Evolutionary conservation across 2,797 vertebrate genomes (phyloP).

Genomic region (Aldrovandia affinis): DNA sequence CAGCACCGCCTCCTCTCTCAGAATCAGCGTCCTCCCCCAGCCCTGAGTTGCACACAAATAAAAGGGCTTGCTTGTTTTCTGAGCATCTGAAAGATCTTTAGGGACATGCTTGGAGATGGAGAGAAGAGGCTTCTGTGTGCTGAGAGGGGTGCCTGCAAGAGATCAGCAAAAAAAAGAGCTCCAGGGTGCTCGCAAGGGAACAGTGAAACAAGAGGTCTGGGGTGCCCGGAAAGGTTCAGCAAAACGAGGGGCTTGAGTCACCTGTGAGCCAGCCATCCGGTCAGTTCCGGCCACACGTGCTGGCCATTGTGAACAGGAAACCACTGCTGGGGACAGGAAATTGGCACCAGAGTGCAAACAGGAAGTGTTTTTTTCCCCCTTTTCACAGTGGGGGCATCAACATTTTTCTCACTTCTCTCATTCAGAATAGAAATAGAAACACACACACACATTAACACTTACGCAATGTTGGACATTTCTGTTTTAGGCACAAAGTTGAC

Average conservation of each 20-base stretch:
- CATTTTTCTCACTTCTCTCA: slow-evolving; percentile 1
- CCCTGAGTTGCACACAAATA: slow-evolving; percentile 52
- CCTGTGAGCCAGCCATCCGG: slow-evolving; percentile 45
- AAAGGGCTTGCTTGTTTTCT: slow-evolving; percentile 37
- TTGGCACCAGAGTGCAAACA: slow-evolving; percentile 58
- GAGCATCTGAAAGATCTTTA: slow-evolving; percentile 19
- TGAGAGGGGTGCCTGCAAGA: neutral
- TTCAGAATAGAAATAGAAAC: neutral
- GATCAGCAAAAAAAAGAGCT: too few species aligned
- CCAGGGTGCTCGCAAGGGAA: too few species aligned
- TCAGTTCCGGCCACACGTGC: slow-evolving; percentile 34
- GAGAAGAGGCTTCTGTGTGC: neutral
- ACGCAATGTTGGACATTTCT: neutral
- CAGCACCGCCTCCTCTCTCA: neutral
- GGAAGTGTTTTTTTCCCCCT: slow-evolving; percentile 40
- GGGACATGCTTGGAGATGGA: slow-evolving; percentile 43
- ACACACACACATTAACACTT: neutral
- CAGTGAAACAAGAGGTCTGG: neutral
- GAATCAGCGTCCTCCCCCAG: neutral
- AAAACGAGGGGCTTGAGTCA: slow-evolving; percentile 28
- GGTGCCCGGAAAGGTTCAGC: neutral
- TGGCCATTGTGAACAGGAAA: slow-evolving; percentile 53
- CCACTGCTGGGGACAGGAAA: slow-evolving; percentile 63
- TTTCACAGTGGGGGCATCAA: neutral
- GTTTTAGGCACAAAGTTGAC: neutral